Evolutionary conservation across 2,888 invertebrate genomes (phyloP), one percentile per base, ranked within the genome.

Genomic region (Hirtodrosophila cameraria): DNA sequence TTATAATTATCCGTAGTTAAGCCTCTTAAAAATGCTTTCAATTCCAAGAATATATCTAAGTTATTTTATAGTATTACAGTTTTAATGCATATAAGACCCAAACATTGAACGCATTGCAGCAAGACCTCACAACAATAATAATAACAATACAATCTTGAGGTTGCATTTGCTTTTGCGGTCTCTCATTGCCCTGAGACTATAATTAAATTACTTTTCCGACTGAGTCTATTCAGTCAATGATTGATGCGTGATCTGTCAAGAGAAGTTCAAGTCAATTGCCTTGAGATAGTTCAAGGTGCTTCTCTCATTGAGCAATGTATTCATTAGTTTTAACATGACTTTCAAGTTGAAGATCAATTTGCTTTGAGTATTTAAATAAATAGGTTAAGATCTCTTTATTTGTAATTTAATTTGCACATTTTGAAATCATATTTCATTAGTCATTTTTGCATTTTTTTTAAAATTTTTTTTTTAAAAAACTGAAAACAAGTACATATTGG

Each of bases 211-310:
- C 60, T 42, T 45, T 38, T 18, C 42, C 52, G 28, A 39, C 8
- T 39, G 25, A 27, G n/a, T 36, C 13, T 16, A n/a, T 11, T 48
- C 57, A 58, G 11, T 39, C 71, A 31, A 41, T 60, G 75, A 72
- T 75, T 65, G 66, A 60, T 61, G 54, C 50, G 53, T 45, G 65
- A 60, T 59, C 65, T 57, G 60, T 23, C 18, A 27, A 39, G 36
- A 39, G 36, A 60, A 52, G 54, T 75, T 61, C 61, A 75, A 75
- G 38, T 61, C 35, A 62, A 67, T 71, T 58, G 48, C 39, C 38
- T 57, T 66, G 39, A 15, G n/a, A 23, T 38, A 7, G 46, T 13
- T 9, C 28, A 63, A 64, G 33, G 41, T 61, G 35, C 11, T 49
- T 27, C 28, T 36, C 23, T 20, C 64, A 58, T 66, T 59, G 59